Base-by-base conservation (phyloP, 2,113 vertebrate species). In the Ceyx cyanopectus region DNA sequence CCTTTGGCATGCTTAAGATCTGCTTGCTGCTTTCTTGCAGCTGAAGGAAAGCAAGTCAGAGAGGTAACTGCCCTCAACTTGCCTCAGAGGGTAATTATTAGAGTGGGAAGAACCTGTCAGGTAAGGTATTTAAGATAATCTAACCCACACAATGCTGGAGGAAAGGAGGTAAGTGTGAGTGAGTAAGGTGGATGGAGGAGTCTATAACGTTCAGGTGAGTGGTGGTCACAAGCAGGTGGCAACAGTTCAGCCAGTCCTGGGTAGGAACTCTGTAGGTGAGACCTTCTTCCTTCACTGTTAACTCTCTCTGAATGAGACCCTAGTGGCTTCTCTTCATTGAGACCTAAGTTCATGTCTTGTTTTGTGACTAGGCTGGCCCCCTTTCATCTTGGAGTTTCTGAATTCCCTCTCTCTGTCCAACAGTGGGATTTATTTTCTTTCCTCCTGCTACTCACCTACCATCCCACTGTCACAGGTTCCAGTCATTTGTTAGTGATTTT, bases 51-150 rank as follows among this genome's bases (percentile, higher is more conserved):
- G 66, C 43, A 63, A 87, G 45, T 27, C 50, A 80, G 60, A 46
- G 37, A 41, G 45, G 29, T n/a, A 40, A 21, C 7, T 91, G 69
- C 23, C 34, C 18, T 65, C 41, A 61, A 23, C 51, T 88, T 90
- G 23, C 66, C 29, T 79, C 65, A 72, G 37, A 61, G 93, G 63
- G n/a, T 86, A n/a, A 23, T 75, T 70, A 26, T 41, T 51, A 43
- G 43, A 74, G 54, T 83, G 24, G 76, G 60, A 81, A 81, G 58
- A 67, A 89, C 66, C 58, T 87, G 87, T 76, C 62, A 46, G 70
- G n/a, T 53, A 17, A 68, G 41, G 6, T 65, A 19, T 75, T 92
- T 26, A 56, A 86, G 5, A 58, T 58, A 81, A 32, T 12, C 20
- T 81, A 58, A 40, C 45, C 78, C 51, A 72, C 1, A 0, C 16